phyloP scores from a whole-genome alignment of 2,888 invertebrate species.

The Cylloceria caligata region DNA sequence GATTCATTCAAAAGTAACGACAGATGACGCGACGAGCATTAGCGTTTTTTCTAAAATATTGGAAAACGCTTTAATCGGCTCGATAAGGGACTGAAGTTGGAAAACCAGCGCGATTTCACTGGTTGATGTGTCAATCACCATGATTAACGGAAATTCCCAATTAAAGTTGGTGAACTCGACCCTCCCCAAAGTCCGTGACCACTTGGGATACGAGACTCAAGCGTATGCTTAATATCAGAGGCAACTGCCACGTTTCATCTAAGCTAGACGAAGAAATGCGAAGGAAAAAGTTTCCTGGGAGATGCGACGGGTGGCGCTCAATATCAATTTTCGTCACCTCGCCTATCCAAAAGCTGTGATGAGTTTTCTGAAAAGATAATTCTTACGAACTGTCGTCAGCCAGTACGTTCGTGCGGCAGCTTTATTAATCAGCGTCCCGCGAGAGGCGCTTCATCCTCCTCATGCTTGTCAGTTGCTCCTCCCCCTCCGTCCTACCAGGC shows the following conservation, averaged over 20 bases:
- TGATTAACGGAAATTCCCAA: constrained; percentile 54
- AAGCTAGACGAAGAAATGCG: constrained; percentile 13
- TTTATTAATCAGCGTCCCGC: constrained; percentile 40
- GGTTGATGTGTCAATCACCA: constrained; percentile 40
- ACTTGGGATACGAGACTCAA: constrained; percentile 1
- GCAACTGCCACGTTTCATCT: constrained; percentile 31
- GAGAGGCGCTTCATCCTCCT: constrained; percentile 14
- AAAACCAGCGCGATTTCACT: constrained; percentile 24
- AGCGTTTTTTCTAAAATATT: constrained; percentile 62
- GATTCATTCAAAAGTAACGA: constrained; percentile 40
- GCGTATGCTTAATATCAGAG: constrained; percentile 19
- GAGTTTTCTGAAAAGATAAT: constrained; percentile 33
- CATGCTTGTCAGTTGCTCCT: background rate
- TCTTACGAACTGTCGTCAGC: constrained; percentile 33
- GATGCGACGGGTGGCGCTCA: constrained; percentile 2
- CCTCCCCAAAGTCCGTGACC: constrained; percentile 14
- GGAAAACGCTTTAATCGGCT: constrained; percentile 60
- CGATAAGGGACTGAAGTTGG: constrained; percentile 22
- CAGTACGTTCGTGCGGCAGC: background rate
- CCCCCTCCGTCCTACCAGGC: background rate
- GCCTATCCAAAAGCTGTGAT: constrained; percentile 7
- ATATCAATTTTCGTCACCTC: constrained; percentile 26
- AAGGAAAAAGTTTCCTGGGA: constrained; percentile 6
- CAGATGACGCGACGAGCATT: constrained; percentile 34
- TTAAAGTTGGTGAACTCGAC: constrained; percentile 47